Percentiles rank a stretch among this genome's conserved stretches.
These are phyloP conservation scores for Gadus macrocephalus DNA, from an alignment of 2,113 vertebrate genomes.

Conservation along the genomic window DNA sequence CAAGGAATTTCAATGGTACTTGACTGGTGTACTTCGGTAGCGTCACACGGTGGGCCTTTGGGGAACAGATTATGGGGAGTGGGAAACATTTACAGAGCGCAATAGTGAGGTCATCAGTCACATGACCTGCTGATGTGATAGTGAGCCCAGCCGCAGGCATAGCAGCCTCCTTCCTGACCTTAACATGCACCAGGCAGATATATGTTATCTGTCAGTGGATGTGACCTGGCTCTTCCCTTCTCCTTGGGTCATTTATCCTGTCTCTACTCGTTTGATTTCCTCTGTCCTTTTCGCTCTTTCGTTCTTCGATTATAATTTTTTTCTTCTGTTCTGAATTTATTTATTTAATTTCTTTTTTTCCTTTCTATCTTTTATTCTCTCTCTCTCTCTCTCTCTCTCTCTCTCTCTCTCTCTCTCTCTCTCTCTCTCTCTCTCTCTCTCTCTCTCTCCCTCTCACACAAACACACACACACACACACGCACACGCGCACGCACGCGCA, in stretches of 20 bases:
- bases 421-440: not conserved
- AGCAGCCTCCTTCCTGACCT: conserved; percentile 33
- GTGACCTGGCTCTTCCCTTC: not conserved
- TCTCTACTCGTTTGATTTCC: too few relatives aligned
- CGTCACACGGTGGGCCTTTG: not conserved
- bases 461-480: not conserved
- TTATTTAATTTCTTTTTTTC: not conserved
- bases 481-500: too few relatives aligned
- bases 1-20: too few relatives aligned
- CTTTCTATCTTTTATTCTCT: not conserved
- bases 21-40: too few relatives aligned
- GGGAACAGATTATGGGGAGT: not conserved
- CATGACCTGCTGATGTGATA: conserved; percentile 33
- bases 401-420: not conserved
- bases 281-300: too few relatives aligned
- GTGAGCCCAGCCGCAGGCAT: conserved; percentile 17
- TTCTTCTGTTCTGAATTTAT: too few relatives aligned
- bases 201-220: conserved; percentile 18
- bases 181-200: conserved; percentile 26
- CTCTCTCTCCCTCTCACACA: not conserved
- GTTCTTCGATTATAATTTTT: too few relatives aligned
- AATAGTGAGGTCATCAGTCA: conserved; percentile 21
- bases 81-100: not conserved
- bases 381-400: not conserved
- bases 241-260: not conserved